Evolutionary conservation across 2,888 invertebrate species (phyloP).

Genomic region (Dioctria linearis): DNA sequence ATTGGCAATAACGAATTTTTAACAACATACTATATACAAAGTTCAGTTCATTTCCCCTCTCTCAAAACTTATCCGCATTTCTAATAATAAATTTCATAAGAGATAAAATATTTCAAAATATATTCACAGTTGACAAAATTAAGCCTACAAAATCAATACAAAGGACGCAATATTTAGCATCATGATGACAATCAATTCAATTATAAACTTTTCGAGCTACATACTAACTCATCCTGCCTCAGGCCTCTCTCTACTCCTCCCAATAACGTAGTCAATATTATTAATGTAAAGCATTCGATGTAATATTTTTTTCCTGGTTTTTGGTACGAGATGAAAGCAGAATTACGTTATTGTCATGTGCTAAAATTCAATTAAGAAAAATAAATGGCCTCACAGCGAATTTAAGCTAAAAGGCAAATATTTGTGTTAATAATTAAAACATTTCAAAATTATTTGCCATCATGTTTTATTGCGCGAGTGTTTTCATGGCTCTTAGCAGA

Average conservation of each 20-base stretch:
- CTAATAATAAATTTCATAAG: too few species aligned
- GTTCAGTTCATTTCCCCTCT: too few species aligned
- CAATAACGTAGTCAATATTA: background rate
- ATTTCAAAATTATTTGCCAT: conserved; percentile 35
- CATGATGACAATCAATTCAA: conserved; percentile 38
- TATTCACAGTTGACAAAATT: too few species aligned
- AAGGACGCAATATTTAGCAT: conserved; percentile 1
- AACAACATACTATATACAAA: too few species aligned
- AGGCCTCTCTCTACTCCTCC: background rate
- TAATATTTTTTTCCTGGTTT: background rate
- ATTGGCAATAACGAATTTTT: too few species aligned
- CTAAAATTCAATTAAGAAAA: conserved; percentile 43
- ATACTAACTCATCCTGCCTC: conserved; percentile 2
- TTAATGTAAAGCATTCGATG: background rate
- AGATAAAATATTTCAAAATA: too few species aligned
- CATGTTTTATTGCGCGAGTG: background rate
- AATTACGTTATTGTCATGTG: conserved; percentile 27
- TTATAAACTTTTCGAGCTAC: conserved; percentile 43
- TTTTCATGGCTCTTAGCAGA: background rate
- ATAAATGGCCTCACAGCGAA: conserved; percentile 5
- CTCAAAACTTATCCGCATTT: too few species aligned
- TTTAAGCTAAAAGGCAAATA: conserved; percentile 36
- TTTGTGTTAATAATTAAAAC: conserved; percentile 36
- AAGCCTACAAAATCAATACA: conserved; percentile 15
- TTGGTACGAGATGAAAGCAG: conserved; percentile 10